Conservation (phyloP, 2,113 vertebrate genomes). For the Catharus fuscescens region DNA sequence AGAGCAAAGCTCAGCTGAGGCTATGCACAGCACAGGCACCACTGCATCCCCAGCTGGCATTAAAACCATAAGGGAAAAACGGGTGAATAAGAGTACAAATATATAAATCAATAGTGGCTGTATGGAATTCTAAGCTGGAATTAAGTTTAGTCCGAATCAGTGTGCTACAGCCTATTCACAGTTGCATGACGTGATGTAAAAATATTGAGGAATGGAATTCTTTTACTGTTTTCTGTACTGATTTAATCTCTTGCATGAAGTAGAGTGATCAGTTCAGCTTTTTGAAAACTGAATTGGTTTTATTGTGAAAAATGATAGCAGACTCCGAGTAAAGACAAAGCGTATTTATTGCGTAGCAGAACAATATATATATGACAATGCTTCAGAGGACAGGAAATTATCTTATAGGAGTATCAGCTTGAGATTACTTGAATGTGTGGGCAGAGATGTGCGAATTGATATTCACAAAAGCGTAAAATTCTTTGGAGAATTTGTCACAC, state of each 20-base stretch:
- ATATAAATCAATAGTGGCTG: not conserved
- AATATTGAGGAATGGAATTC: not conserved
- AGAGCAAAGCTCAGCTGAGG: not conserved
- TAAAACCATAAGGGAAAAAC: not conserved
- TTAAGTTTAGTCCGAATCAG: not conserved
- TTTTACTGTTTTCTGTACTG: not conserved
- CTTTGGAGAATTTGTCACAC: not conserved
- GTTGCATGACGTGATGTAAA: not conserved
- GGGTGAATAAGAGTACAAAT: not conserved
- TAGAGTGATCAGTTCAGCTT: not conserved
- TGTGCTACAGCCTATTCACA: not conserved
- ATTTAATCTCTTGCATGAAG: not conserved
- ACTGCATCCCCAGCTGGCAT: not conserved
- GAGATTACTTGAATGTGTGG: not conserved
- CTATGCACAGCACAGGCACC: fast-evolving
- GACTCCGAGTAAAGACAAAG: not conserved
- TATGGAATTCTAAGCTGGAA: not conserved
- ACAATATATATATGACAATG: not conserved
- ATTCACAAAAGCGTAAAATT: conserved; percentile 18
- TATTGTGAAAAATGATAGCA: not conserved
- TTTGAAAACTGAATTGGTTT: not conserved
- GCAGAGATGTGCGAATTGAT: not conserved
- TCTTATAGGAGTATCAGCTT: not conserved
- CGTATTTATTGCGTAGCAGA: not conserved
- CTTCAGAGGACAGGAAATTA: not conserved